Evolutionary conservation across 2,797 vertebrate species (phyloP), one percentile per base, ranked within the genome.

Genomic region (Miichthys miiuy): DNA sequence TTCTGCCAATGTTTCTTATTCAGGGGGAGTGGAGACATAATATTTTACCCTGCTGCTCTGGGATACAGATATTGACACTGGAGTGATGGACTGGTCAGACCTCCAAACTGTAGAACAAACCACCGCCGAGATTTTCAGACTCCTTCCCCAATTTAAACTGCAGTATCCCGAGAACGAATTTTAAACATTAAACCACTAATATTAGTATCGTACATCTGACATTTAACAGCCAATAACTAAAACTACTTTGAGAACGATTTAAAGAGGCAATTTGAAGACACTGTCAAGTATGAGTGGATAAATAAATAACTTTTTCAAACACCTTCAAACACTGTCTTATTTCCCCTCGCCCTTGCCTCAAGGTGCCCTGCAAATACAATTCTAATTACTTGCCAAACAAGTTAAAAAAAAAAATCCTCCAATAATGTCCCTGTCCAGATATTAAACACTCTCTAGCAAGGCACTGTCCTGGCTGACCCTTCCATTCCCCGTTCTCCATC

Each of bases 11-110:
- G 69, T 81, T 87, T 89, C 56, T 81, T 67, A 86, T 79, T 86
- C 75, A 68, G 66, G 55, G n/a, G 0, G 50, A 79, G 13, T 27
- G 72, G 55, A 89, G 68, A 64, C 47, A 44, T 80, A 76, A 81
- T 88, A 82, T 88, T 86, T 89, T 64, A 76, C 30, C 46, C 65
- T 48, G 71, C 71, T 72, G 69, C 68, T 87, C 62, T 78, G 87
- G 73, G 79, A 90, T 38, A 73, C 23, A 72, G 54, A 79, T 77
- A 84, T 78, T 85, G 87, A 89, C 88, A 70, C 58, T 62, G 62
- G 67, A 74, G 50, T 85, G 85, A 90, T 88, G 51, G 69, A 55
- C 64, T 60, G 41, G 52, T 77, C 57, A 67, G 67, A 80, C 68
- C 60, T 54, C 71, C 30, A 75, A 58, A 76, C 68, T 73, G 47